Conservation (phyloP, 2,113 vertebrate genomes). For the Danionella cerebrum region DNA sequence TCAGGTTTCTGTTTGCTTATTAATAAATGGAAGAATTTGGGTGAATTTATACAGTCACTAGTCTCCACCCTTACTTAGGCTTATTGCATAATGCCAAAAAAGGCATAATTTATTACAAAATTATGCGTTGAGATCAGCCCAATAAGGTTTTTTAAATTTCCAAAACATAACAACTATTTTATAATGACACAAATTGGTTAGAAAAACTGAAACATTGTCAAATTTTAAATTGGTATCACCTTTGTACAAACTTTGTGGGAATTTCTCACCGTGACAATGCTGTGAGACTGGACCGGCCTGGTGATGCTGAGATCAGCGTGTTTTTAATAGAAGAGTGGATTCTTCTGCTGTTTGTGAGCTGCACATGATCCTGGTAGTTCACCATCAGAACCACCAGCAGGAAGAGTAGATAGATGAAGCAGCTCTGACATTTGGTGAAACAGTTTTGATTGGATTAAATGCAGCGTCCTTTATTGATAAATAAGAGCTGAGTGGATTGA, state of each 20-base stretch:
- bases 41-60: not conserved
- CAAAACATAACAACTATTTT: too few species aligned
- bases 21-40: too few species aligned
- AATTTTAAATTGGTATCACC: too few species aligned
- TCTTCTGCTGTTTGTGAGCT: constrained; percentile 54
- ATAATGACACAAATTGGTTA: too few species aligned
- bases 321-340: constrained; percentile 51
- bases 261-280: constrained; percentile 47
- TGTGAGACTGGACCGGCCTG: constrained; percentile 46
- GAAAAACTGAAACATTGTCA: too few species aligned
- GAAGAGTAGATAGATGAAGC: constrained; percentile 62
- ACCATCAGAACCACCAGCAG: constrained; percentile 66
- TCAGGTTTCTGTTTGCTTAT: too few species aligned
- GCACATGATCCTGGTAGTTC: constrained; percentile 63
- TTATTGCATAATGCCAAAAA: too few species aligned
- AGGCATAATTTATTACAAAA: too few species aligned
- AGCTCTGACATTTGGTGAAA: constrained; percentile 49
- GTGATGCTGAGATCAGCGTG: constrained; percentile 41
- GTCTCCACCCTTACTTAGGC: too few species aligned
- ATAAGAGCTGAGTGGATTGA: not conserved
- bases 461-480: not conserved
- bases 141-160: too few species aligned
- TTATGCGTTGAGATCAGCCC: too few species aligned
- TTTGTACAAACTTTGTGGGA: too few species aligned
- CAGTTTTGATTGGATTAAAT: not conserved